Base-by-base conservation (phyloP, 2,888 invertebrate genomes). In the Drosophila birchii region DNA sequence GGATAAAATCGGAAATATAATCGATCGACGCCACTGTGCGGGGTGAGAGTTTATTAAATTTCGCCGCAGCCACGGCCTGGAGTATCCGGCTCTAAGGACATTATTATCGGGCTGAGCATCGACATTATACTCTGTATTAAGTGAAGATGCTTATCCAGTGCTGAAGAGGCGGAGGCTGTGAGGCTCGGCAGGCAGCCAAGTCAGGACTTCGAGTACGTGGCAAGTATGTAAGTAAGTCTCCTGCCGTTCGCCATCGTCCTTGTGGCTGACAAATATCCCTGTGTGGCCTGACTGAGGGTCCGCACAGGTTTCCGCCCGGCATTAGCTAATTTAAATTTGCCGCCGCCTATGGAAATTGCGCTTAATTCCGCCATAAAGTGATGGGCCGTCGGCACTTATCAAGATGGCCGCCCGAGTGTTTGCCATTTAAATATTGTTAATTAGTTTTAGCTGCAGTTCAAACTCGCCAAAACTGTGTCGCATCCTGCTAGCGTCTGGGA, bases 241-340 rank as follows among this genome's bases (percentile, higher is more conserved):
- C 53, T 18, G 45, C 45, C 39, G 8, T 36, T 39, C 38, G 44
- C 56, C 67, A 51, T 61, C 29, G 64, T 56, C 68, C 67, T 53
- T 38, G 55, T 12, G 53, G 60, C 75, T 79, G 79, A 79, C 67
- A 79, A 84, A 86, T 80, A 79, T 84, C 62, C 79, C 56, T 68
- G 51, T 80, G 86, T 75, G 86, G 81, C 62, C 61, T 58, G 64
- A 32, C 49, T 32, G 57, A 29, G 58, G 51, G 36, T 23, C n/a
- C n/a, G 49, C 41, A 36, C 54, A 55, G 61, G 57, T 64, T 54
- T 49, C 75, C 61, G 76, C 71, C 74, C 60, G 75, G 70, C 75
- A 82, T 86, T 82, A 82, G 82, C 80, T 87, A 87, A 88, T 88
- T 88, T 88, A 87, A 80, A 88, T 87, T 85, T 75, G 68, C 67